Evolutionary conservation across 2,113 vertebrate genomes (phyloP), one percentile per base, ranked within the genome.

Genomic region (Physeter macrocephalus): DNA sequence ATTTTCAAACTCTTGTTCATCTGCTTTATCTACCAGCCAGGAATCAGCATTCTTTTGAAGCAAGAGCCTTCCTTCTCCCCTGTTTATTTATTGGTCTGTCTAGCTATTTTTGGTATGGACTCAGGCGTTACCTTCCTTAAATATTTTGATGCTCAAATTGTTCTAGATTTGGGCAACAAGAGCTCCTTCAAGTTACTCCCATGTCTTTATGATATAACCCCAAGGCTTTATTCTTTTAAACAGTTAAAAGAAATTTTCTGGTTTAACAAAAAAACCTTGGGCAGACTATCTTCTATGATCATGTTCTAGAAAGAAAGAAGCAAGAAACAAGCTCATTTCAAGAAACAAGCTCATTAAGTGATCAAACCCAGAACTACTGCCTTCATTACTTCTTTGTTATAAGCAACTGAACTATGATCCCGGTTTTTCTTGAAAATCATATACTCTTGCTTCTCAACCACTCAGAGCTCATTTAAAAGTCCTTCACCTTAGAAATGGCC

Each of bases 311-410:
- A 94, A 81, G n/a, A n/a, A n/a, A n/a, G n/a, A n/a, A n/a, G n/a
- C n/a, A n/a, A n/a, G n/a, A n/a, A 67, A 93, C 9, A 93, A 49
- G 20, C 3, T 89, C 10, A 74, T 61, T 20, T n/a, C n/a, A n/a
- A n/a, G n/a, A n/a, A 67, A 93, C 9, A 93, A 49, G 20, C 3
- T 89, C 10, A 74, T 61, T 20, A 95, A 90, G 3, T 67, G 46
- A 88, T 83, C 23, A 91, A n/a, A 57, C 78, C 29, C 46, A 88
- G 21, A 88, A 89, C 2, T 57, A 81, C 20, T 85, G 7, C 12
- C 49, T 93, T 90, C 54, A 69, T 89, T 88, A 82, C 86, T 93
- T 77, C n/a, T 94, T 90, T 82, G 9, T 89, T 93, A 31, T 36
- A 74, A 96, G 17, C 34, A 41, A 54, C 8, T 52, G 52, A 91